A percentile compares a stretch with the other conserved stretches of the same genome.
Evolutionary conservation across 92 coral and sea anemone species (phyloP).

Genomic region (Zoanthus sociatus): DNA sequence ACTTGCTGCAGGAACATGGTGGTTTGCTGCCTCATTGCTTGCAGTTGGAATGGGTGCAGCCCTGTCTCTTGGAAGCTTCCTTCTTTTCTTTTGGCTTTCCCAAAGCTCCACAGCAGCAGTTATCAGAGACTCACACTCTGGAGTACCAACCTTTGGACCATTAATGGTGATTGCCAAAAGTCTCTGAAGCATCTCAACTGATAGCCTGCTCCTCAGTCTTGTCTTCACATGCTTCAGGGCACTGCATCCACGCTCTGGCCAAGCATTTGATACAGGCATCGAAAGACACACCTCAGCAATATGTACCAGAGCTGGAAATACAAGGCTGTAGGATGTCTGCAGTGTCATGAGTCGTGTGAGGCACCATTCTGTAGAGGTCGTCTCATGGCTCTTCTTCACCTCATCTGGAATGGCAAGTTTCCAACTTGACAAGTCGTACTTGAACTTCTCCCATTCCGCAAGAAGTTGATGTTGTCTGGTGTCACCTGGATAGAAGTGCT

Average conservation of each 20-base stretch:
- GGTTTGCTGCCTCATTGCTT: constrained; percentile 50
- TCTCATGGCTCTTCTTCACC: constrained; percentile 60
- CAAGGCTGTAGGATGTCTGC: constrained; percentile 59
- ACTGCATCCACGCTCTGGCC: constrained; percentile 71
- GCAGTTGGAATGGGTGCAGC: constrained; percentile 51
- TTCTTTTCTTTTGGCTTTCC: constrained; percentile 56
- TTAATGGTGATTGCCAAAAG: constrained; percentile 58
- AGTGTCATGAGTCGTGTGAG: constrained; percentile 56
- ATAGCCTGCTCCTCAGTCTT: constrained; percentile 59
- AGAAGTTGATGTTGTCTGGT: constrained; percentile 46
- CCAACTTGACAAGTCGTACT: constrained; percentile 63
- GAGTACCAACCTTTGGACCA: constrained; percentile 60
- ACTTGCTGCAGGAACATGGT: constrained; percentile 42
- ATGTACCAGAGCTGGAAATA: constrained; percentile 52
- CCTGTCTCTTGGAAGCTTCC: constrained; percentile 65
- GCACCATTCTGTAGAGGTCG: constrained; percentile 60
- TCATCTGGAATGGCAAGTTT: constrained; percentile 66
- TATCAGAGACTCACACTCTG: constrained; percentile 63
- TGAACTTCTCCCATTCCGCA: constrained; percentile 68
- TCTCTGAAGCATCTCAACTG: constrained; percentile 63
- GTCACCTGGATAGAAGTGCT: constrained; percentile 59
- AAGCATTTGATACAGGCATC: constrained; percentile 53
- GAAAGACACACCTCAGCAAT: constrained; percentile 60
- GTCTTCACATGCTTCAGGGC: constrained; percentile 58
- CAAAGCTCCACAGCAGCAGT: constrained; percentile 60